Conservation (phyloP, 37 sponge, comb jelly and placozoan genomes). For the Cliona cf. orientalis region DNA sequence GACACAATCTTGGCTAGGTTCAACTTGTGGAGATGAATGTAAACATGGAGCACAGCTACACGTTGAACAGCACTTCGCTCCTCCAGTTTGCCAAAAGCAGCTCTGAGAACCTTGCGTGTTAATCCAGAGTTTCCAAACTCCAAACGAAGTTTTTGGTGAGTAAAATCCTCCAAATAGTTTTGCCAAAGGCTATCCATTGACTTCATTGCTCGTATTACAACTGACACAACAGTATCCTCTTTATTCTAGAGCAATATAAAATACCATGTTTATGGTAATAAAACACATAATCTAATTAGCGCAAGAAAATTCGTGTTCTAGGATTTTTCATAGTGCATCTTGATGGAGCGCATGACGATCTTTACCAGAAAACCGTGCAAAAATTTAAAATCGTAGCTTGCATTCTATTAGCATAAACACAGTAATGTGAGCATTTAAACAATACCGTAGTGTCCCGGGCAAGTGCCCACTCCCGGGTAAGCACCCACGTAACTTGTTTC, state of each 20-base stretch:
- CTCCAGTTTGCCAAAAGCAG: constrained; percentile 38
- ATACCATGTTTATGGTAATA: not conserved
- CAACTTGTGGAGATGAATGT: constrained; percentile 60
- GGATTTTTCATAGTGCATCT: too few species aligned
- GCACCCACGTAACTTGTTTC: too few species aligned
- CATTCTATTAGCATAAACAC: too few species aligned
- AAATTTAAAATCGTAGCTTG: too few species aligned
- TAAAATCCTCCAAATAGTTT: constrained; percentile 74
- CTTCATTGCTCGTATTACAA: constrained; percentile 38
- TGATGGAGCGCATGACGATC: too few species aligned
- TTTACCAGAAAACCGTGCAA: too few species aligned
- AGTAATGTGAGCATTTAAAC: too few species aligned
- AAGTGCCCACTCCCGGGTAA: too few species aligned
- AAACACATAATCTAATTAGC: not conserved
- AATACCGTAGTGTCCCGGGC: too few species aligned
- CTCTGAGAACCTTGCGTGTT: constrained; percentile 25
- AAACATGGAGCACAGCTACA: constrained; percentile 56
- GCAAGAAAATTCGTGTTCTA: too few species aligned
- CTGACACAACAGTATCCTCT: constrained; percentile 20
- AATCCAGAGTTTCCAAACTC: constrained; percentile 27
- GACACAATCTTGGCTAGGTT: constrained; percentile 74
- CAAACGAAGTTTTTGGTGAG: constrained; percentile 52
- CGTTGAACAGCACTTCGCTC: constrained; percentile 18
- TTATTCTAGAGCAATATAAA: constrained; percentile 13
- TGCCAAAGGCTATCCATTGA: constrained; percentile 43